Evolutionary conservation across 2,797 vertebrate species (phyloP), one percentile per base, ranked within the genome.

Genomic region (Urocyon cinereoargenteus): DNA sequence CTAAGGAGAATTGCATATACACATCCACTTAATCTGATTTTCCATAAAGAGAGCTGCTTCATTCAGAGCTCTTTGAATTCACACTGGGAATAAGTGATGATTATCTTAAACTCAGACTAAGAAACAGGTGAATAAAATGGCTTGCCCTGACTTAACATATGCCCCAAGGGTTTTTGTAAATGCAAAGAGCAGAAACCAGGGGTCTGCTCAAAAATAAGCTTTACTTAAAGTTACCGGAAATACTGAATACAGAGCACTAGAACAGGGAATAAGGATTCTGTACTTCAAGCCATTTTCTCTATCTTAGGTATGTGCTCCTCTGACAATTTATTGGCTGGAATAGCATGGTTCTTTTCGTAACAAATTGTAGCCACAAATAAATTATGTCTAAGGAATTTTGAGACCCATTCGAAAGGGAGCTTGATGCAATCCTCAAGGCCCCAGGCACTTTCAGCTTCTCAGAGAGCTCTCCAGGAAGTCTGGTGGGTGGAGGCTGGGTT

Each of bases 341-440:
- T 28, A 36, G 83, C 57, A 79, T 88, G 68, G 90, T 88, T 97
- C 87, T 72, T 96, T 95, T 96, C 91, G 84, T 97, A 96, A 97
- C 90, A 97, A 97, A 97, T 73, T 95, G 96, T 83, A 97, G 96
- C 92, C 97, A 96, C 97, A 97, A 97, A 96, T 92, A 95, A 89
- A 96, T 97, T 96, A 96, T 94, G 92, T 95, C 93, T 70, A 72
- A 97, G 73, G 97, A 97, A 97, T 97, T 96, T 55, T 94, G 93
- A 97, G 98, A 97, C 84, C 95, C 90, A 78, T 95, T 97, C 40
- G 40, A 93, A 94, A 93, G 87, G 57, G 53, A 96, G 93, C 70
- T 61, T 66, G 45, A 90, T 82, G 78, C 97, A 96, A 79, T 94
- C 68, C 77, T 96, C 93, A 40, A 87, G 94, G 82, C 82, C 96